Evolutionary conservation across 2,888 invertebrate genomes (phyloP), one percentile per base, ranked within the genome.

Genomic region (Chrysodeixis includens): DNA sequence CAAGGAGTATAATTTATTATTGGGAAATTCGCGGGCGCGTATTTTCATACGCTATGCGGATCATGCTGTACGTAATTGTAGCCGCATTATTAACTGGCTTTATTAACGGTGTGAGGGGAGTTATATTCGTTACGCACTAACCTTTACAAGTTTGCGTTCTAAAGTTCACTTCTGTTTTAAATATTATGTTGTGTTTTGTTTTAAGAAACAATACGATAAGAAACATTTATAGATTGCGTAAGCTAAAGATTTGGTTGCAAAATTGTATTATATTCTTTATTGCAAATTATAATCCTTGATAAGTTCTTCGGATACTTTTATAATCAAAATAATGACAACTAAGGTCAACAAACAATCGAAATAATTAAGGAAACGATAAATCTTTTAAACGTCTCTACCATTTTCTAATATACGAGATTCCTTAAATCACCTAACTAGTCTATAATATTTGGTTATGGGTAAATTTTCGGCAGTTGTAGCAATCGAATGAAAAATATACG

Each of bases 1-100:
- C 94, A 93, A 91, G 92, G 88, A 89, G 89, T 88, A 88, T 95
- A 93, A 95, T 95, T 95, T 95, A 95, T 94, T 93, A 93, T 93
- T 91, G 90, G 90, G 87, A 92, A 93, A 92, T 91, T 93, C 91
- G 91, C 92, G 92, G 83, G 81, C 87, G 92, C 90, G 90, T 89
- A 92, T 94, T 90, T 91, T 91, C 92, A 93, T 92, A 90, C 88
- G 84, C 84, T 68, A 59, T 75, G 59, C 81, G 86, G 87, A 90
- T 90, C 89, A 91, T 89, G 85, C 83, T 85, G 82, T 85, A 71
- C 66, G 56, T 67, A 59, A 71, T 64, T 74, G 49, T 62, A 56
- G 56, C 64, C 40, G 63, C 57, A 46, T 55, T 64, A 69, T 60
- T 64, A 64, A 64, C 74, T 66, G 56, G 52, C 22, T 63, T 61